Percentiles rank a stretch among this genome's conserved stretches.
These are phyloP conservation scores for Phymastichus coffea DNA, from an alignment of 1,140 invertebrate genomes.

Conservation along the genomic window DNA sequence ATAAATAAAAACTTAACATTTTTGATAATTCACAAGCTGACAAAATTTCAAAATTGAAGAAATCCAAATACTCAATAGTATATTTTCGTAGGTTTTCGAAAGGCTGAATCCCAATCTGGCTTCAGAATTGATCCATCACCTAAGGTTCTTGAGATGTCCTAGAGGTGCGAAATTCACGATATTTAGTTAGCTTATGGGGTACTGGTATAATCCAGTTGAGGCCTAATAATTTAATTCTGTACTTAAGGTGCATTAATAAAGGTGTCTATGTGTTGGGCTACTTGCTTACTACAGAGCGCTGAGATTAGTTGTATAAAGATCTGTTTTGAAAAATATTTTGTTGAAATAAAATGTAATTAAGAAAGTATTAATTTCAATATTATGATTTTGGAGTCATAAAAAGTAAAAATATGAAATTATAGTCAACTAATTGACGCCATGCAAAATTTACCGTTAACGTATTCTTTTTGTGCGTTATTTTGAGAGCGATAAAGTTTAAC, in stretches of 20 bases:
- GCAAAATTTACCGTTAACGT: constrained; percentile 19
- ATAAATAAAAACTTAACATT: no score
- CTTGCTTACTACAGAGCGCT: constrained; percentile 15
- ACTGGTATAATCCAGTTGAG: constrained; percentile 31
- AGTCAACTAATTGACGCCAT: constrained; percentile 12
- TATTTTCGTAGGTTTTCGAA: no score
- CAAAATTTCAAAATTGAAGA: no score
- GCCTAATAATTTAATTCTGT: constrained; percentile 31
- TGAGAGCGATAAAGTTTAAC: constrained; percentile 20
- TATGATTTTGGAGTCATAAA: no score
- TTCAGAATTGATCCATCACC: no score
- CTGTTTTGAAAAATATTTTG: background rate
- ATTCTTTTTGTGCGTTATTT: background rate
- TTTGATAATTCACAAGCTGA: no score
- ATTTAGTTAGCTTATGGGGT: constrained; percentile 44
- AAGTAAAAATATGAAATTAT: no score
- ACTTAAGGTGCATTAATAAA: background rate
- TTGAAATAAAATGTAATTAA: background rate
- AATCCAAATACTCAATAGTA: no score
- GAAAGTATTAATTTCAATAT: no score
- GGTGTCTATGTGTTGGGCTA: constrained; percentile 43
- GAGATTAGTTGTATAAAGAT: constrained; percentile 18
- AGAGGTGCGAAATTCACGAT: no score
- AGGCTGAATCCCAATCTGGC: no score
- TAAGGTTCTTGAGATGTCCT: no score